Evolutionary conservation across 2,797 vertebrate genomes (phyloP).

Genomic region (Trachurus trachurus): DNA sequence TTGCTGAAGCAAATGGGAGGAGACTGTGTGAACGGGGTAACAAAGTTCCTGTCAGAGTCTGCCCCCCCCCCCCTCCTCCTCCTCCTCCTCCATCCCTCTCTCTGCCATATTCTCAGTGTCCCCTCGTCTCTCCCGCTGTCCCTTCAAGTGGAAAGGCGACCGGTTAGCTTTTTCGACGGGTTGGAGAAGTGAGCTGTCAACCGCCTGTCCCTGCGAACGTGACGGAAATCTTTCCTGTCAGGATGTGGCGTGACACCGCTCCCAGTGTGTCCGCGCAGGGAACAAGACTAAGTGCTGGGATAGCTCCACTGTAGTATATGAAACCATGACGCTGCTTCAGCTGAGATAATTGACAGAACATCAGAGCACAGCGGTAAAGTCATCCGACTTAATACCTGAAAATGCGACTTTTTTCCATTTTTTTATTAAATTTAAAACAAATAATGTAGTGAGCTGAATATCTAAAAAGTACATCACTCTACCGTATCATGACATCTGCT

Average conservation of each 20-base stretch:
- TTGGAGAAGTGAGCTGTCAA: constrained; percentile 68
- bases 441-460: neutral
- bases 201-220: constrained; percentile 53
- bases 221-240: constrained; percentile 67
- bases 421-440: neutral
- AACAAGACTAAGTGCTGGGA: neutral
- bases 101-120: constrained; percentile 28
- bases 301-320: neutral
- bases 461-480: neutral
- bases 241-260: constrained; percentile 45
- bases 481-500: neutral
- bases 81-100: constrained; percentile 35
- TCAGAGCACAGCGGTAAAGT: neutral
- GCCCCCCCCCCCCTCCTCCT: constrained; percentile 46
- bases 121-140: constrained; percentile 25
- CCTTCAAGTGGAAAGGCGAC: constrained; percentile 60
- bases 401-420: neutral
- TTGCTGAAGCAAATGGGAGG: constrained; percentile 58
- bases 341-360: neutral
- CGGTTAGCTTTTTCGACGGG: constrained; percentile 58
- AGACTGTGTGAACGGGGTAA: constrained; percentile 53
- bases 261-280: constrained; percentile 30
- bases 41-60: constrained; percentile 67
- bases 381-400: neutral
- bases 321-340: neutral